phyloP scores from a whole-genome alignment of 1,140 invertebrate genomes.

The Brachionus sp. region DNA sequence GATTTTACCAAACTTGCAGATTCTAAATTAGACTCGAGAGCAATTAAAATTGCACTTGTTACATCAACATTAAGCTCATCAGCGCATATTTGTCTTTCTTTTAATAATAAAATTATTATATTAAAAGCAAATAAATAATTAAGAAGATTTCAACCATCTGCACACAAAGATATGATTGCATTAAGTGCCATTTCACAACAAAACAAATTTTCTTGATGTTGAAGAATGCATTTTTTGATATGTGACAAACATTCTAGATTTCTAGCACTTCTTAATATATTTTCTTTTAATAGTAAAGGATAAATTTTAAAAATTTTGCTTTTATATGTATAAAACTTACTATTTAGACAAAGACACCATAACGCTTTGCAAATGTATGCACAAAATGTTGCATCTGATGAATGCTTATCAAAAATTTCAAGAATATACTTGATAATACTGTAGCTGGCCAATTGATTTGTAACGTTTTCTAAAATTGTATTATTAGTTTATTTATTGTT shows the following conservation, averaged over 20 bases:
- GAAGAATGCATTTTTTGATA: neutral
- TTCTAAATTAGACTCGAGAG: neutral
- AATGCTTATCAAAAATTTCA: neutral
- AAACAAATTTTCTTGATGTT: neutral
- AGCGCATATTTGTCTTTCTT: neutral
- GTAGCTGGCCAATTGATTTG: neutral
- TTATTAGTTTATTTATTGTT: no score
- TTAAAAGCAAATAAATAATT: neutral
- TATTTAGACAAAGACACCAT: neutral
- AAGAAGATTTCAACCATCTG: slow-evolving; percentile 11
- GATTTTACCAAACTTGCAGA: slow-evolving; percentile 12
- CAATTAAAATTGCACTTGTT: neutral
- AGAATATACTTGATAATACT: neutral
- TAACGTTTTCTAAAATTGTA: neutral
- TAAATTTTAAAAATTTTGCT: neutral
- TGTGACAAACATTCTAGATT: neutral
- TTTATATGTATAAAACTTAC: neutral
- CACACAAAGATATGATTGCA: neutral
- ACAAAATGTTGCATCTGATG: neutral
- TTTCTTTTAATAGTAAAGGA: neutral
- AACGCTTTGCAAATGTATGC: neutral
- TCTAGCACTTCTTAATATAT: neutral
- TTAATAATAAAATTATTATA: neutral
- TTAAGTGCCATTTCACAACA: slow-evolving; percentile 16
- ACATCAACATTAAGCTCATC: slow-evolving; percentile 28